Base-by-base conservation (phyloP, 2,888 invertebrate species). In the Tenthredo amoena region DNA sequence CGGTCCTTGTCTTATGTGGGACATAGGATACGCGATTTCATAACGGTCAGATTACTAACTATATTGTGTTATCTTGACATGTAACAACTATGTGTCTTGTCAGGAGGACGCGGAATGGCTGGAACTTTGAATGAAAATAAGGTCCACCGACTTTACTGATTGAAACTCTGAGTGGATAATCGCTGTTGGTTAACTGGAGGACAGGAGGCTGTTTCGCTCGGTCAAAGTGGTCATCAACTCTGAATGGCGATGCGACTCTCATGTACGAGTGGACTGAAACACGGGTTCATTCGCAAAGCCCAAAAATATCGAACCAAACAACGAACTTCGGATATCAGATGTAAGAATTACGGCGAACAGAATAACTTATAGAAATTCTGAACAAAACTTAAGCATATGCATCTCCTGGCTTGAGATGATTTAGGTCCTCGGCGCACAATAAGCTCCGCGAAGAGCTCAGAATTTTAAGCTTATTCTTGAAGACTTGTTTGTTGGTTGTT, bases 141-240 rank as follows among this genome's bases (percentile, higher is more conserved):
- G 37, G 62, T 62, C 21, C 58, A 10, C n/a, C 26, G 40, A 81
- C 62, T 81, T 58, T 37, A 58, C 58, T 62, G 81, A 81, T 81
- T 81, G 81, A 62, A 62, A 81, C 81, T 37, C 62, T 58, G 81
- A 81, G 62, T 81, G 81, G 81, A 81, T 81, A 81, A 81, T 81
- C 81, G 81, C 81, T 81, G 21, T 1, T 81, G 62, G 37, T 50
- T 81, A 40, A 62, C 58, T 81, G 62, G 62, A 81, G 62, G 62
- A 81, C 81, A 81, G 62, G 81, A 81, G 81, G 50, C 62, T 31
- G 81, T 62, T 81, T 81, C 18, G 62, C 62, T 81, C 62, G 15
- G 40, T 62, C 81, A 81, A 62, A 81, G 81, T n/a, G 81, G 81
- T 81, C 58, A 62, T 81, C 81, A 81, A 62, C 15, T 50, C 62